Percentiles rank a stretch among this genome's conserved stretches.
Evolutionary conservation across 1,140 invertebrate species (phyloP).

Genomic region (Ladona fulva): DNA sequence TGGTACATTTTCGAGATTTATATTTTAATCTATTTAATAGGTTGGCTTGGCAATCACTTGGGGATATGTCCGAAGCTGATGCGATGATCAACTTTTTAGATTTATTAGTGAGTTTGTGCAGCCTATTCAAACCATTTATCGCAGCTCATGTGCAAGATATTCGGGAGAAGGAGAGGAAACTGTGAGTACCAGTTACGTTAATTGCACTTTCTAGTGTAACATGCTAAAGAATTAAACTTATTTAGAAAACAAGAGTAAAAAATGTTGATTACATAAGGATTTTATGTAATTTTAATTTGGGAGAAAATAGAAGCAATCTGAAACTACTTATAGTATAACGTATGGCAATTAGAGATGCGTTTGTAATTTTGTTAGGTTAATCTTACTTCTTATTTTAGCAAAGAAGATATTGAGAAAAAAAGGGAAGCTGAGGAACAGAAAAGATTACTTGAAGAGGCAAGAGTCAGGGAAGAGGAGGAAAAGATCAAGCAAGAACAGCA

Average conservation of each 20-base stretch:
- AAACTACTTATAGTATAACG: too few relatives aligned
- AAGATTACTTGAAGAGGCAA: conserved; percentile 52
- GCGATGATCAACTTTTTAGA: conserved; percentile 90
- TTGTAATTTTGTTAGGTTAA: too few relatives aligned
- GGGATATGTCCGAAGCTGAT: conserved; percentile 71
- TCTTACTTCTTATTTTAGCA: conserved; percentile 24
- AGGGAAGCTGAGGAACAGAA: conserved; percentile 39
- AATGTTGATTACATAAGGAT: too few relatives aligned
- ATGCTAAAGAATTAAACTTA: too few relatives aligned
- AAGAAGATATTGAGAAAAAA: conserved; percentile 38
- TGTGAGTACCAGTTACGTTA: conserved; percentile 39
- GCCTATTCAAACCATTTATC: conserved; percentile 81
- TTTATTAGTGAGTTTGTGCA: conserved; percentile 75
- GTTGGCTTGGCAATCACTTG: conserved; percentile 85
- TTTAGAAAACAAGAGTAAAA: too few relatives aligned
- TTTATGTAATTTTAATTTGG: too few relatives aligned
- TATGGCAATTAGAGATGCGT: too few relatives aligned
- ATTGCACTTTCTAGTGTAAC: too few relatives aligned
- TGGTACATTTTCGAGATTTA: not conserved
- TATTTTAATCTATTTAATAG: conserved; percentile 31
- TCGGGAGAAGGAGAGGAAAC: conserved; percentile 59
- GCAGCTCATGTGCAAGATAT: conserved; percentile 82
- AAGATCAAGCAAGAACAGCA: conserved; percentile 47
- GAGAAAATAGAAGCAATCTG: too few relatives aligned
- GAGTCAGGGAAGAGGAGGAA: conserved; percentile 46